These are phyloP conservation scores for Pilophorus perplexus DNA, from an alignment of 2,888 invertebrate genomes.

Conservation along the genomic window DNA sequence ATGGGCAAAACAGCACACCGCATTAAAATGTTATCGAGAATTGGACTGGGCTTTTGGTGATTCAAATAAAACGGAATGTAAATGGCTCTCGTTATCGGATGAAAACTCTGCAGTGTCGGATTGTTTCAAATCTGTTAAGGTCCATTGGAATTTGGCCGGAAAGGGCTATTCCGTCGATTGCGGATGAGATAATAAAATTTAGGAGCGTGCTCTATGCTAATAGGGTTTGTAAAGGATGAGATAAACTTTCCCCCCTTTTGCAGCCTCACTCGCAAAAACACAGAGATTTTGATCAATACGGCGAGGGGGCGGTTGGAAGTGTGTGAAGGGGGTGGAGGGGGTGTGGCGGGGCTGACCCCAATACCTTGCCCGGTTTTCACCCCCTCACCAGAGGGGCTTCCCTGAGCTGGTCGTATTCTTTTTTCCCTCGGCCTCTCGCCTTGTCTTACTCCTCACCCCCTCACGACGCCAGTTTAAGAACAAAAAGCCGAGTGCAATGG, in stretches of 20 bases:
- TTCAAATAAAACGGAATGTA: too few species aligned
- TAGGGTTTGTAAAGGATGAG: not conserved
- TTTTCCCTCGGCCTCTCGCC: not conserved
- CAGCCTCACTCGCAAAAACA: not conserved
- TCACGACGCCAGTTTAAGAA: not conserved
- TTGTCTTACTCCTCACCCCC: not conserved
- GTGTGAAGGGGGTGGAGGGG: not conserved
- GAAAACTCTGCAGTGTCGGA: too few species aligned
- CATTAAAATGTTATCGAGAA: too few species aligned
- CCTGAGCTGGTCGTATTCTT: not conserved
- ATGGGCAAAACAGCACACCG: too few species aligned
- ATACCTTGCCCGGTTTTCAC: not conserved
- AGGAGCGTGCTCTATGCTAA: too few species aligned
- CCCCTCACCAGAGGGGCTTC: not conserved
- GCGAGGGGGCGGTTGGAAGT: not conserved
- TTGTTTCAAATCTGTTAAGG: too few species aligned
- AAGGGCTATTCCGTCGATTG: too few species aligned
- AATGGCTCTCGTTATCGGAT: too few species aligned
- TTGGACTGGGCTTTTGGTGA: too few species aligned
- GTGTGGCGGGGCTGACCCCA: not conserved
- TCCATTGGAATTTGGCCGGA: too few species aligned
- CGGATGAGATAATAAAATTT: too few species aligned
- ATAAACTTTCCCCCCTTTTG: not conserved
- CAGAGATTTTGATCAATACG: not conserved
- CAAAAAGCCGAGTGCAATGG: not conserved